Conservation (phyloP, 2,797 vertebrate genomes). For the Mareca strepera region DNA sequence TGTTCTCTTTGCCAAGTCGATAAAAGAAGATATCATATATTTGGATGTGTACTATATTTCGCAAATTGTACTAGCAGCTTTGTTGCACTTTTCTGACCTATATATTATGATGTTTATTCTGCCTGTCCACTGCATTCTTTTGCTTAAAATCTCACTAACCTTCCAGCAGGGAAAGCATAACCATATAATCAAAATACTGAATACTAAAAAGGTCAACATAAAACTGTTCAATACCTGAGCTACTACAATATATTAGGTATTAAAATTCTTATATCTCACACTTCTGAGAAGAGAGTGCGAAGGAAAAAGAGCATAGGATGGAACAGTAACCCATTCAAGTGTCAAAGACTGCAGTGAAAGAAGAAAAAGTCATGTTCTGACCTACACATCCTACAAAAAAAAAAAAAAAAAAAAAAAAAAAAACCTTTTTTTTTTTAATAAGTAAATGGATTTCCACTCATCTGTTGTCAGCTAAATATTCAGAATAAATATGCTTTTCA, state of each 20-base stretch:
- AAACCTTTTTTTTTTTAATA: background rate
- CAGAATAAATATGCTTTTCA: background rate
- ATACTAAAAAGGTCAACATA: constrained; percentile 46
- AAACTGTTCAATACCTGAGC: background rate
- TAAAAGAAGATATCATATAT: background rate
- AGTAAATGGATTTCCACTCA: background rate
- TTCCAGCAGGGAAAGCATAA: background rate
- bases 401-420: too few relatives aligned
- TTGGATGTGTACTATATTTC: background rate
- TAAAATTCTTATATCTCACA: background rate
- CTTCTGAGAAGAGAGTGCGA: background rate
- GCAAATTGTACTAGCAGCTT: background rate
- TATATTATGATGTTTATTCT: background rate
- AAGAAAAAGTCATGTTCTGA: background rate
- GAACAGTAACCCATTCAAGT: background rate
- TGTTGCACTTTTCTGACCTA: background rate
- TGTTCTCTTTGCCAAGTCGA: background rate
- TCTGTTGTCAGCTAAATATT: background rate
- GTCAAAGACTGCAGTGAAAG: background rate
- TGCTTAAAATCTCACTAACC: background rate
- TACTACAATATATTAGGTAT: background rate
- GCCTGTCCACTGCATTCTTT: background rate
- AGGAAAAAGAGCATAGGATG: background rate
- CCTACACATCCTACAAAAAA: rapidly evolving
- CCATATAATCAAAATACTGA: constrained; percentile 34